A percentile compares a stretch with the other conserved stretches of the same genome.
phyloP scores from a whole-genome alignment of 2,113 vertebrate species.

The Brachionichthys hirsutus region DNA sequence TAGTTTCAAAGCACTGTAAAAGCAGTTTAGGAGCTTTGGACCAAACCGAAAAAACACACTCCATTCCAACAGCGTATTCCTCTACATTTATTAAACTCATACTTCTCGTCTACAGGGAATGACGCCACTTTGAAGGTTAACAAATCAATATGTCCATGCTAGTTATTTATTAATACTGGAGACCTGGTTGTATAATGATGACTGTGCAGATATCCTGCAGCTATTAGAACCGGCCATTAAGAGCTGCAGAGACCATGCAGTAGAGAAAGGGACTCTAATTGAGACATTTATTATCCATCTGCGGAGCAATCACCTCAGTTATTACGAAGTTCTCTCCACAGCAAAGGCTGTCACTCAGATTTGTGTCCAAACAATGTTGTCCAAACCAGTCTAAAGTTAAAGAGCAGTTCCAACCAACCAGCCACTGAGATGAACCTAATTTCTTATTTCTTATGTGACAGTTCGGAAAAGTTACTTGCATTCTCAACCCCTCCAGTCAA shows the following conservation, averaged over 20 bases:
- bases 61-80: background rate
- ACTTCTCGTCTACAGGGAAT: conserved; percentile 48
- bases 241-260: conserved; percentile 35
- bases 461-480: conserved; percentile 59
- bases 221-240: conserved; percentile 38
- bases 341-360: conserved; percentile 56
- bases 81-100: conserved; percentile 42
- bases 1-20: conserved; percentile 17
- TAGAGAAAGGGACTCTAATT: conserved; percentile 56
- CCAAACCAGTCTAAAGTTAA: conserved; percentile 30
- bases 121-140: conserved; percentile 56
- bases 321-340: conserved; percentile 44
- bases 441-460: conserved; percentile 54
- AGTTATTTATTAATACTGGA: conserved; percentile 62
- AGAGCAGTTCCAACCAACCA: conserved; percentile 35
- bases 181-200: conserved; percentile 52
- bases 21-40: conserved; percentile 1
- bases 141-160: conserved; percentile 65
- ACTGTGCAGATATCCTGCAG: conserved; percentile 43
- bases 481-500: background rate
- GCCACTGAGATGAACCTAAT: conserved; percentile 49
- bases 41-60: conserved; percentile 1
- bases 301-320: conserved; percentile 53
- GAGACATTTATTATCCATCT: conserved; percentile 65
- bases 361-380: conserved; percentile 28